Percentiles rank a stretch among this genome's conserved stretches.
Conservation (phyloP, 2,888 invertebrate genomes). For the Lasioglossum malachurum region DNA sequence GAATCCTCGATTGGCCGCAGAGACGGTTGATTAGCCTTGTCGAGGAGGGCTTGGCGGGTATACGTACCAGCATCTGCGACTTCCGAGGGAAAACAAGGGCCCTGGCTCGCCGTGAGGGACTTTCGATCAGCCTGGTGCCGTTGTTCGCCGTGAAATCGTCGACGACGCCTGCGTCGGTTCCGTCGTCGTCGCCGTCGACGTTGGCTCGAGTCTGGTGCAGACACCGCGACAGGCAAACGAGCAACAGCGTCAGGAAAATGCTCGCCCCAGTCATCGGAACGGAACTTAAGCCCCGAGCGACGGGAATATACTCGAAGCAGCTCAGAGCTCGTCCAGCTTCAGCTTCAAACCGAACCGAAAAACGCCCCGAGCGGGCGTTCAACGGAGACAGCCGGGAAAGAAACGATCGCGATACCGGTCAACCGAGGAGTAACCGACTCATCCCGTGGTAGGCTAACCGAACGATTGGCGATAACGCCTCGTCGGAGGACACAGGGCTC, state of each 20-base stretch:
- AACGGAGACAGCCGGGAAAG: neutral
- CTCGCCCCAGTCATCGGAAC: slow-evolving; percentile 28
- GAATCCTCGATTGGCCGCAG: slow-evolving; percentile 28
- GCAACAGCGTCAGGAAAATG: slow-evolving; percentile 41
- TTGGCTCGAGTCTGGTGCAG: slow-evolving; percentile 17
- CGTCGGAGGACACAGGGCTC: neutral
- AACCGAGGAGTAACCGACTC: slow-evolving; percentile 6
- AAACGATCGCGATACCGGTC: neutral
- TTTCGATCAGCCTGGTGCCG: slow-evolving; percentile 27
- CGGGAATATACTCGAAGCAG: slow-evolving; percentile 8
- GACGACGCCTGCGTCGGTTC: neutral
- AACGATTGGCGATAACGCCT: slow-evolving; percentile 33
- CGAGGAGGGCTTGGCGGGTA: neutral
- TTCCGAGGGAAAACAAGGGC: slow-evolving; percentile 75
- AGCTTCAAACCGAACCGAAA: slow-evolving; percentile 20
- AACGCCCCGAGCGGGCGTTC: slow-evolving; percentile 22
- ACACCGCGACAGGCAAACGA: slow-evolving; percentile 41
- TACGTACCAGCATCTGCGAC: slow-evolving; percentile 77
- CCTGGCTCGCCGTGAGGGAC: slow-evolving; percentile 69
- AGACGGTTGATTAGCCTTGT: slow-evolving; percentile 33
- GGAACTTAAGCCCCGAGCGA: slow-evolving; percentile 25
- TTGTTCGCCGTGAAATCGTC: slow-evolving; percentile 24
- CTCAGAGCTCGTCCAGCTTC: neutral
- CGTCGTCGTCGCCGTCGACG: neutral
- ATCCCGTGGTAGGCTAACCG: slow-evolving; percentile 5